Percentiles rank a stretch among this genome's conserved stretches.
phyloP scores from a whole-genome alignment of 2,888 invertebrate genomes.

The Lucinisca nassula region DNA sequence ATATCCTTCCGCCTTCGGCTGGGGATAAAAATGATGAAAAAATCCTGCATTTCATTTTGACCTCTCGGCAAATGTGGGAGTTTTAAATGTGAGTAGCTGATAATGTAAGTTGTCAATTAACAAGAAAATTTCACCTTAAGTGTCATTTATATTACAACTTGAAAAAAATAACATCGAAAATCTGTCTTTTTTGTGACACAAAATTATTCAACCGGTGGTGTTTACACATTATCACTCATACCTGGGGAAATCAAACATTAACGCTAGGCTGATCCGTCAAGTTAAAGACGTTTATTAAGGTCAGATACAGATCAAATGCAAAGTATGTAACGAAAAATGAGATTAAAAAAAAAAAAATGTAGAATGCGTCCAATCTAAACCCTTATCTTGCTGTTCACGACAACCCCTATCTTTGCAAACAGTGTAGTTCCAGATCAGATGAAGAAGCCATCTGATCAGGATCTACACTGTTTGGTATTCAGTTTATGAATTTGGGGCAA shows the following conservation, averaged over 20 bases:
- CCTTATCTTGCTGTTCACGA: no score
- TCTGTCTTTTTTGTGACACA: not conserved
- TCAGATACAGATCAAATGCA: not conserved
- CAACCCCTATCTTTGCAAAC: not conserved
- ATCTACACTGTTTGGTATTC: not conserved
- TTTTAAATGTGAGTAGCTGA: no score
- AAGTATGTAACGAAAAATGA: not conserved
- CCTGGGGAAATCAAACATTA: not conserved
- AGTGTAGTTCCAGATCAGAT: not conserved
- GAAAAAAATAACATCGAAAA: not conserved
- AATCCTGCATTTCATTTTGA: no score
- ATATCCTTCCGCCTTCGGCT: no score
- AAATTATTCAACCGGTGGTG: not conserved
- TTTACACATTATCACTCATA: not conserved
- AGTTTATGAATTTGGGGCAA: not conserved
- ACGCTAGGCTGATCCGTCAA: not conserved
- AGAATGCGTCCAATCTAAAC: not conserved
- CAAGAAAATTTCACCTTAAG: not conserved
- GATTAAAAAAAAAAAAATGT: not conserved
- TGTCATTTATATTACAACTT: not conserved
- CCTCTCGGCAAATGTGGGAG: no score
- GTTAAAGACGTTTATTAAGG: not conserved
- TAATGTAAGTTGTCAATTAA: not conserved
- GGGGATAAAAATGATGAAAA: no score
- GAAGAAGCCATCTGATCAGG: not conserved